Evolutionary conservation across 2,113 vertebrate species (phyloP), one percentile per base, ranked within the genome.

Genomic region (Pungitius pungitius): DNA sequence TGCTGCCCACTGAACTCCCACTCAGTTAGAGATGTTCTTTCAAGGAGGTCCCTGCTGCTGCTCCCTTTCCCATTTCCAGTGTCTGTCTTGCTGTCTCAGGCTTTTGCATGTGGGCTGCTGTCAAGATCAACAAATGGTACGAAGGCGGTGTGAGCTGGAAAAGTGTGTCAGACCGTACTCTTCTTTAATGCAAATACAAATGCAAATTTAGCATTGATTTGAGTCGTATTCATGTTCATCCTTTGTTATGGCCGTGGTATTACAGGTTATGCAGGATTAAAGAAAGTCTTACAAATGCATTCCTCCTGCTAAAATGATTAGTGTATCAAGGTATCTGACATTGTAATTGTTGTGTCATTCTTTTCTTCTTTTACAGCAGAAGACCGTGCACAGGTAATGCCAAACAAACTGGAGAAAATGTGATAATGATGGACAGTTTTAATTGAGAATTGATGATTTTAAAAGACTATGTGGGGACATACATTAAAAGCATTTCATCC

Each of bases 1-100:
- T 61, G 77, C 78, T 78, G 67, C 67, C 84, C 84, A 83, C 82
- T 82, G 82, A 69, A 75, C 88, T 82, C 84, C 84, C 68, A 85
- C 86, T 83, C 86, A 70, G 70, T 58, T 8, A 66, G 78, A 82
- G 54, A 76, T 73, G 82, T 71, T 79, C 84, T 88, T 75, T 72
- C 67, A 79, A 27, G 22, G 0, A 79, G 42, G 24, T 60, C 57
- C n/a, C 60, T 30, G 55, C 65, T 65, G 80, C 70, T 58, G 60
- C 70, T 65, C 78, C 61, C 52, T 56, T 76, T 5, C 63, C 70
- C 12, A 76, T 67, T 85, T 80, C 76, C 8, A 78, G 59, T 79
- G 55, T 82, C 68, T 80, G 76, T 47, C 61, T 66, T 20, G 26
- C 54, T 54, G 72, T 87, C 75, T 83, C 35, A 26, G 66, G 67